Evolutionary conservation across 1,140 invertebrate genomes (phyloP).

Genomic region (Calephelis nemesis): DNA sequence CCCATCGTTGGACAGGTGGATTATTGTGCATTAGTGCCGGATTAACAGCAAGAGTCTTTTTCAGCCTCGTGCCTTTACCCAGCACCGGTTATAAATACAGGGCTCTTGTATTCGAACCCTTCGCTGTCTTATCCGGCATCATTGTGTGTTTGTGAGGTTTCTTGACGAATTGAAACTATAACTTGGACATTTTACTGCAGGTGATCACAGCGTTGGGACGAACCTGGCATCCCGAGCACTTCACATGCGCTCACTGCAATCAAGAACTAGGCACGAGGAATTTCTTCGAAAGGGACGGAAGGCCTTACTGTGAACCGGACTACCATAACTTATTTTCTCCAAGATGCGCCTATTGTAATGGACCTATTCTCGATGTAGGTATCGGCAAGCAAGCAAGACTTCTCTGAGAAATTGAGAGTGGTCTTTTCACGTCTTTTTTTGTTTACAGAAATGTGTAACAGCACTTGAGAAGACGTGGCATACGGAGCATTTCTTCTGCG

Average conservation of each 20-base stretch:
- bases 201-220: conserved; percentile 97
- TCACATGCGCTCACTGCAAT: conserved; percentile 97
- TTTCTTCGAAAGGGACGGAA: conserved; percentile 98
- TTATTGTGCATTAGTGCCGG: conserved; percentile 12
- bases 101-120: neutral
- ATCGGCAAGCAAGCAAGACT: neutral
- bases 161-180: conserved; percentile 12
- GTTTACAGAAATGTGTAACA: conserved; percentile 97
- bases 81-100: too few relatives aligned
- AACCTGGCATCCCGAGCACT: conserved; percentile 99
- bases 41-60: conserved; percentile 10
- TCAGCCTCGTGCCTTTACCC: too few relatives aligned
- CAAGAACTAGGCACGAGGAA: conserved; percentile 97
- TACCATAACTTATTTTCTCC: conserved; percentile 99
- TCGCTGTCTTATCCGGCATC: too few relatives aligned
- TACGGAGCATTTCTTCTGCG: conserved; percentile 99
- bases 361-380: conserved; percentile 97
- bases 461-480: conserved; percentile 99
- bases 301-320: conserved; percentile 98
- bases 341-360: conserved; percentile 98
- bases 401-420: neutral
- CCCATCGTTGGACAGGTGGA: conserved; percentile 97
- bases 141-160: neutral
- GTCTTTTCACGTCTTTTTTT: conserved; percentile 27
- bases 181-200: conserved; percentile 65